phyloP scores from a whole-genome alignment of 2,888 invertebrate genomes.

The Melanostoma scalare region DNA sequence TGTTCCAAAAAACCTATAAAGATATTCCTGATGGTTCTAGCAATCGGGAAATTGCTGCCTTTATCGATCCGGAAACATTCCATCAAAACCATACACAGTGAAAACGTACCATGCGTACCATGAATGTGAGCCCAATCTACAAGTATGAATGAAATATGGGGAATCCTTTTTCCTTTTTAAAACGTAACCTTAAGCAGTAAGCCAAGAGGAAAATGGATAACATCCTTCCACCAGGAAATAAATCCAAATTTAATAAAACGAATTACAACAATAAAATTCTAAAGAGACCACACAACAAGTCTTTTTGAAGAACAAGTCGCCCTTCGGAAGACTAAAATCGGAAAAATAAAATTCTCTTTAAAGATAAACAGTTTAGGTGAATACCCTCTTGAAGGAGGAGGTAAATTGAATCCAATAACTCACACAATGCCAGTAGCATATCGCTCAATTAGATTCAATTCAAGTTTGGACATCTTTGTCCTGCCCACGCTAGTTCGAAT shows the following conservation, averaged over 20 bases:
- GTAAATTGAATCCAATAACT: conserved; percentile 33
- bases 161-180: neutral
- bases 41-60: too few species aligned
- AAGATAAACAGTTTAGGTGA: conserved; percentile 22
- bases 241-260: too few species aligned
- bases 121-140: too few species aligned
- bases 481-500: conserved; percentile 10
- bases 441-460: conserved; percentile 61
- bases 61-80: neutral
- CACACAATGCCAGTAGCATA: conserved; percentile 30
- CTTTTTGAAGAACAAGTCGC: too few species aligned
- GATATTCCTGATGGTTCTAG: too few species aligned
- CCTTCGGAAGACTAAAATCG: neutral
- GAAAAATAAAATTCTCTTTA: neutral
- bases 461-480: conserved; percentile 22
- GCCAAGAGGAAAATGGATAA: too few species aligned
- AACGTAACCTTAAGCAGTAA: too few species aligned
- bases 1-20: too few species aligned
- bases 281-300: too few species aligned
- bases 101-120: conserved; percentile 1
- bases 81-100: neutral
- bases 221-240: too few species aligned
- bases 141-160: neutral
- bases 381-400: conserved; percentile 6
- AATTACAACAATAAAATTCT: too few species aligned